phyloP scores from a whole-genome alignment of 2,797 vertebrate species.

The Poeciliopsis paucimaculata region DNA sequence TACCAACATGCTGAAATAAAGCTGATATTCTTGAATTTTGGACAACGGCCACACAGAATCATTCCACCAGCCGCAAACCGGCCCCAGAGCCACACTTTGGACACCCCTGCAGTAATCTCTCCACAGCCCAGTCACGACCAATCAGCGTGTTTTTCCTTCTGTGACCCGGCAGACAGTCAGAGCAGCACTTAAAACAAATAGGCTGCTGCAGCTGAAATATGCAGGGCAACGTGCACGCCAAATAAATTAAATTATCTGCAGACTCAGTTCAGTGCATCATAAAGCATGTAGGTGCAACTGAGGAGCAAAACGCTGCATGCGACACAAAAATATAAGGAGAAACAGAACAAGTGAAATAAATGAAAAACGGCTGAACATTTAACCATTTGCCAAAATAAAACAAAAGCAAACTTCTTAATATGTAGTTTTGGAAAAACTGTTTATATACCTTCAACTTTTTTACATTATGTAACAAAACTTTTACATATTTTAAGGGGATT shows the following conservation, averaged over 20 bases:
- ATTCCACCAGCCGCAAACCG: no score
- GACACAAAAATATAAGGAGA: conserved; percentile 22
- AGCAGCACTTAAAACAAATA: conserved; percentile 63
- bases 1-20: no score
- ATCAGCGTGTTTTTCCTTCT: conserved; percentile 42
- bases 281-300: conserved; percentile 41
- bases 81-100: no score
- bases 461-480: neutral
- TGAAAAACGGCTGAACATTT: neutral
- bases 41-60: no score
- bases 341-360: neutral
- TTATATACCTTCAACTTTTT: neutral
- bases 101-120: conserved; percentile 45
- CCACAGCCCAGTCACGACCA: conserved; percentile 49
- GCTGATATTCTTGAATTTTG: no score
- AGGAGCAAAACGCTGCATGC: conserved; percentile 27
- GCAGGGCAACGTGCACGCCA: conserved; percentile 39
- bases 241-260: conserved; percentile 70
- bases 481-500: neutral
- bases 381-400: neutral
- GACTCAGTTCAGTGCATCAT: conserved; percentile 57
- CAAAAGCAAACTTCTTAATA: neutral
- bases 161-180: conserved; percentile 33
- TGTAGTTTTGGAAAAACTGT: neutral
- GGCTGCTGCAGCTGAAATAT: conserved; percentile 55